Base-by-base conservation (phyloP, 2,797 vertebrate genomes). In the Galaxias olidus region DNA sequence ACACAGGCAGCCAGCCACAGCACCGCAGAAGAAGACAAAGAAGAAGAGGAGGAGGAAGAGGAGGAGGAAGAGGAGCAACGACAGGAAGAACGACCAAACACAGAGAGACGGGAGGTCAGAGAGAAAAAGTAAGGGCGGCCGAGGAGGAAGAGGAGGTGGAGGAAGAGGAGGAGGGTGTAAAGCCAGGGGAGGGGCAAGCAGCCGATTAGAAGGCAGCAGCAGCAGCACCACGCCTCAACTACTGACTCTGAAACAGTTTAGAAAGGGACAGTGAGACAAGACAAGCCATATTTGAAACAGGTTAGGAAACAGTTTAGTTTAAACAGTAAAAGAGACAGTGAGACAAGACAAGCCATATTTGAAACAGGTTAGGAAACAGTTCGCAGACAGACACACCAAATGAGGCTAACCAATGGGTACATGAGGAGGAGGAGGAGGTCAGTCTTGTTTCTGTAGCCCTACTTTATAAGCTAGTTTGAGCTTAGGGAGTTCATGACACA, bases 1-100 rank as follows among this genome's bases (percentile, higher is more conserved):
- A 83, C 82, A 85, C 19, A 69, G 42, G 15, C 10, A 65, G 42
- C 41, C 14, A 43, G 40, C 8, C 4, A 40, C 17, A 64, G 7
- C 13, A 10, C 46, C n/a, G 20, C 12, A 46, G 9, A 49, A n/a
- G 14, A 6, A 45, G 12, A 51, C 9, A 11, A 20, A 55, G 9
- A 48, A 14, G 5, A 51, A 42, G n/a, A 4, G 50, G 30, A 49
- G 1, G 52, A 52, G 52, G 4, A 55, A 11, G 19, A 9, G 51
- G 19, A 66, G 17, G 59, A 13, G 61, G 43, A 56, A 44, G 43
- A 51, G 48, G 42, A 64, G 20, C 59, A 43, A 55, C 13, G 12
- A 45, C 40, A 59, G 57, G 19, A 6, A 5, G 14, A 48, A 14
- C 0, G 9, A 20, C 47, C 40, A 51, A 42, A 48, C 14, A 17